Evolutionary conservation across 2,113 vertebrate genomes (phyloP).

Genomic region (Sinocyclocheilus anophthalmus): DNA sequence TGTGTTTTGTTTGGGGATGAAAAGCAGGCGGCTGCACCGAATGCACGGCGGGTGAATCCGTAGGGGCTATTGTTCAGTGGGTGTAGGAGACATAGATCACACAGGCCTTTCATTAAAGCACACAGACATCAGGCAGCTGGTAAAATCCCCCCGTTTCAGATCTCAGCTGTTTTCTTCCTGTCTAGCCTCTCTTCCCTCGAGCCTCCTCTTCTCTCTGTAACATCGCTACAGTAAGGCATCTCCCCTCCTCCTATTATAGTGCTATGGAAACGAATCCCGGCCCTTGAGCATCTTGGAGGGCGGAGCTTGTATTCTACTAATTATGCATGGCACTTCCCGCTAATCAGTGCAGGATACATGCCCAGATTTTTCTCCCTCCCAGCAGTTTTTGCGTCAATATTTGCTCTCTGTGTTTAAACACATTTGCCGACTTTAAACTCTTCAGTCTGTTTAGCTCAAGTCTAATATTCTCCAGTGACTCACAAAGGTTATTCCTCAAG

Average conservation of each 20-base stretch:
- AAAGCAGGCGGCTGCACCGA: conserved; percentile 30
- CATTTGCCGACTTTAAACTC: not conserved
- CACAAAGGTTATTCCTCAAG: not conserved
- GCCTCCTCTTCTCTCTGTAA: not conserved
- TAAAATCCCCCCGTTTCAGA: conserved; percentile 10
- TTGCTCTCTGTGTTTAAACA: conserved; percentile 16
- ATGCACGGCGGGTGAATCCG: too few relatives aligned
- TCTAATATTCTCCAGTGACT: not conserved
- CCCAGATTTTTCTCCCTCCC: conserved; percentile 2
- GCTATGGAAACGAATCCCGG: conserved; percentile 1
- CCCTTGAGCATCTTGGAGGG: not conserved
- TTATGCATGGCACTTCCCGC: conserved; percentile 11
- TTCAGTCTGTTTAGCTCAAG: not conserved
- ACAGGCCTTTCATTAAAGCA: conserved; percentile 39
- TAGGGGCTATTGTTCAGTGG: conserved; percentile 32
- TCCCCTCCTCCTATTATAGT: not conserved
- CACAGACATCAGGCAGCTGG: conserved; percentile 14
- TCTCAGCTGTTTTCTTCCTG: not conserved
- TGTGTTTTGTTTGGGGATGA: conserved; percentile 24
- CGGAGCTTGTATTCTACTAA: not conserved
- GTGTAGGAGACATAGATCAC: conserved; percentile 39
- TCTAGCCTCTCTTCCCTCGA: conserved; percentile 14
- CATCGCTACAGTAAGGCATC: not conserved
- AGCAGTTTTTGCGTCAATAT: not conserved
- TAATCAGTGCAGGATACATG: not conserved